Evolutionary conservation across 2,888 invertebrate genomes (phyloP).

Genomic region (Plebejus melissa): DNA sequence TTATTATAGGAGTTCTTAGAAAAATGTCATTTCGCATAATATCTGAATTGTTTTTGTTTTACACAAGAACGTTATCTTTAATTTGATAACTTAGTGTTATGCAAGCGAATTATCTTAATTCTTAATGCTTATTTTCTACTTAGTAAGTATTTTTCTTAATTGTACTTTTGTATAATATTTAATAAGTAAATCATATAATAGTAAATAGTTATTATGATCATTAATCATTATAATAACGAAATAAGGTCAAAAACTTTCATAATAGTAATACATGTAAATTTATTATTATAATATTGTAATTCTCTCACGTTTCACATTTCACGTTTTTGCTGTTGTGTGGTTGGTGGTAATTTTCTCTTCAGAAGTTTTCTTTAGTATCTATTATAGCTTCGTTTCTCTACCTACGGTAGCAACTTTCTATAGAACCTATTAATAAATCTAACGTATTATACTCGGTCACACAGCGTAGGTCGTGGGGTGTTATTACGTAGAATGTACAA

Average conservation of each 20-base stretch:
- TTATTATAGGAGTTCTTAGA: not conserved
- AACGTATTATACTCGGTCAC: not conserved
- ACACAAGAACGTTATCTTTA: not conserved
- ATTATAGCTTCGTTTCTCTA: not conserved
- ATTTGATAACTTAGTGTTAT: too few relatives aligned
- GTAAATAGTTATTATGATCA: too few relatives aligned
- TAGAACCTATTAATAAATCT: not conserved
- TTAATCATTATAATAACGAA: too few relatives aligned
- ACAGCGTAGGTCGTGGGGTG: not conserved
- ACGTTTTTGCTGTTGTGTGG: too few relatives aligned
- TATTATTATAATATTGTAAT: too few relatives aligned
- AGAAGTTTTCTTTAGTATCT: not conserved
- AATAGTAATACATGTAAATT: too few relatives aligned
- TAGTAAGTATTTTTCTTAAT: too few relatives aligned
- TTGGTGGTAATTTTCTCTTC: not conserved
- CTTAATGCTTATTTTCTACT: too few relatives aligned
- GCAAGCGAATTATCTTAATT: too few relatives aligned
- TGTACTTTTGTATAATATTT: too few relatives aligned
- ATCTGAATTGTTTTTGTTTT: slow-evolving; percentile 20
- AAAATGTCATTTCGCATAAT: not conserved
- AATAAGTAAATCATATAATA: too few relatives aligned
- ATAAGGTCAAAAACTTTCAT: too few relatives aligned
- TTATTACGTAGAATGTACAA: not conserved
- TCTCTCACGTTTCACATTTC: not conserved
- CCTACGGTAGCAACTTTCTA: slow-evolving; percentile 7